Evolutionary conservation across 2,797 vertebrate species (phyloP).

Genomic region (Pseudotriccus pelzelni): DNA sequence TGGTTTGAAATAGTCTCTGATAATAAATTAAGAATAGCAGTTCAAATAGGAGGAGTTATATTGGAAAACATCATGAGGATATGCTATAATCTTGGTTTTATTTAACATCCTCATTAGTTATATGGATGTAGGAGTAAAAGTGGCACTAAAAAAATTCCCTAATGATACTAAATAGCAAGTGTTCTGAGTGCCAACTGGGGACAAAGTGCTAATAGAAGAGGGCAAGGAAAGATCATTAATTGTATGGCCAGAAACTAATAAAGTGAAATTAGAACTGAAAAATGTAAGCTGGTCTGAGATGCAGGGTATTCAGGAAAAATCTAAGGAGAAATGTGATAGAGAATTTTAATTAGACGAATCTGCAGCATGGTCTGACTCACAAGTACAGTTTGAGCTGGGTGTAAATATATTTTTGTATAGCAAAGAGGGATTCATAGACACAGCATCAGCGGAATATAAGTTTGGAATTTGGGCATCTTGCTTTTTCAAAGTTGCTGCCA

Average conservation of each 20-base stretch:
- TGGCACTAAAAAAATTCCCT: not conserved
- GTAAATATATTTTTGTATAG: not conserved
- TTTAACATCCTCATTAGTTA: slow-evolving; percentile 23
- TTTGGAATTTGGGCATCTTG: not conserved
- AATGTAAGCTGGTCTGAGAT: not conserved
- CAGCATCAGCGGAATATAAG: not conserved
- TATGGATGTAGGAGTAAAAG: not conserved
- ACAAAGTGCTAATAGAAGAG: slow-evolving; percentile 25
- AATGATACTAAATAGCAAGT: not conserved
- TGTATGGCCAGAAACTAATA: not conserved
- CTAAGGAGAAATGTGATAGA: not conserved
- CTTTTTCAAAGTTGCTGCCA: not conserved
- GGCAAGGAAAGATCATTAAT: slow-evolving; percentile 7
- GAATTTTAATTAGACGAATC: not conserved
- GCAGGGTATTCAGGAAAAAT: not conserved
- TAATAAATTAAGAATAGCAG: slow-evolving; percentile 3
- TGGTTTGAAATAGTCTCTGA: not conserved
- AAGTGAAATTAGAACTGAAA: not conserved
- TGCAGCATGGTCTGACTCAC: not conserved
- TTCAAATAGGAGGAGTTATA: not conserved
- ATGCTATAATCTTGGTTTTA: not conserved
- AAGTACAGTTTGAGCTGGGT: not conserved
- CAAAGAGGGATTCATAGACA: not conserved
- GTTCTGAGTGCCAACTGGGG: not conserved
- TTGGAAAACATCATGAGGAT: not conserved